A percentile compares a stretch with the other conserved stretches of the same genome.
These are phyloP conservation scores for Carcharodon carcharias DNA, from an alignment of 2,797 vertebrate species.

Conservation along the genomic window DNA sequence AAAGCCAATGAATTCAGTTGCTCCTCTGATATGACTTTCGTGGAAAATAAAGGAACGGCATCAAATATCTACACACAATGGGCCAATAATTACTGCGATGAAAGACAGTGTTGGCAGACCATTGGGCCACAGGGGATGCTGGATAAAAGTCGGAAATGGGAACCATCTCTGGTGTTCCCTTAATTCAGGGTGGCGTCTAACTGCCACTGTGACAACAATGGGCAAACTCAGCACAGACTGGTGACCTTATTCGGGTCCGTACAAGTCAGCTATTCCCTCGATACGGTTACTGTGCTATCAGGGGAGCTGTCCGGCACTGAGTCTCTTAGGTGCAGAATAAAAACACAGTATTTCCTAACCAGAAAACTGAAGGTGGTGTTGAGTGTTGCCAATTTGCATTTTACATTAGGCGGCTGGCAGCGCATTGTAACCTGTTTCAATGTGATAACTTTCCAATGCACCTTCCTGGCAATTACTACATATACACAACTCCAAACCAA, in stretches of 20 bases:
- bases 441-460: neutral
- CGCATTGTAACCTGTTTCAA: neutral
- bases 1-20: neutral
- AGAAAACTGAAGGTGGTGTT: too few relatives aligned
- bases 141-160: neutral
- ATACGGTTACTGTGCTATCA: neutral
- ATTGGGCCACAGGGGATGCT: neutral
- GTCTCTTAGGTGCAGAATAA: too few relatives aligned
- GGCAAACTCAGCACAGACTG: neutral
- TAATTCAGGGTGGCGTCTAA: neutral
- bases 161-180: neutral
- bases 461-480: neutral
- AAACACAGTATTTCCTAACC: neutral
- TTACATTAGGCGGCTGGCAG: neutral
- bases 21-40: neutral
- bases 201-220: neutral
- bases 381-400: neutral
- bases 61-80: neutral
- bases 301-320: neutral
- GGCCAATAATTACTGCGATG: neutral
- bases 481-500: neutral
- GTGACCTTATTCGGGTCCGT: neutral
- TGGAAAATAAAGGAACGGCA: neutral
- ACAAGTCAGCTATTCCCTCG: neutral
- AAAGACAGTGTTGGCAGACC: neutral